Evolutionary conservation across 2,888 invertebrate genomes (phyloP), one percentile per base, ranked within the genome.

Genomic region (Gari tellinella): DNA sequence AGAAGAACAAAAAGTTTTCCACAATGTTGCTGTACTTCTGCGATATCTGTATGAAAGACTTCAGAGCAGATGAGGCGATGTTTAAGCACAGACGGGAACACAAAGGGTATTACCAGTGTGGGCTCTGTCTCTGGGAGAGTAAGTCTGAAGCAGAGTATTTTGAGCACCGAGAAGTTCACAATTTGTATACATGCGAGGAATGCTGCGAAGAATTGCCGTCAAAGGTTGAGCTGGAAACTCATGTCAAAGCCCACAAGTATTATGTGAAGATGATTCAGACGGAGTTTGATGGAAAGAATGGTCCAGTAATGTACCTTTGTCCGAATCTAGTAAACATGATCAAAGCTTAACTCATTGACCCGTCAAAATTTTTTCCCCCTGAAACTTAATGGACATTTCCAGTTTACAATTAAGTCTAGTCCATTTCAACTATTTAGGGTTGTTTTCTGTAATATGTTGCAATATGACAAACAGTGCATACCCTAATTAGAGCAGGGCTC

Each of bases 1-100:
- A 61, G 40, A 69, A 64, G 21, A 45, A 56, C 23, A 19, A 17
- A 1, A 45, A 55, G 21, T 40, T 46, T 40, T 31, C 48, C 17
- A 53, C 52, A 14, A 23, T 58, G 14, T 60, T 73, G 14, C 26
- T 78, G 10, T 78, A 78, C 37, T 78, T 73, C 46, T 78, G 78
- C 46, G 78, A 78, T 46, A 70, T 78, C 8, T 78, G 78, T 49
- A 63, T 63, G 15, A 70, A 70, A 41, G 78, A 78, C 38, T 78
- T 73, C 49, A 52, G 60, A 23, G 56, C 72, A 0, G 78, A 78
- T 48, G 73, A 78, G 41, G 61, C 60, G 51, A 73, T 78, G 78
- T 78, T 78, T 40, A 26, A 25, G 10, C 78, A 78, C 46, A 26
- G 78, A 7, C 55, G 63, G 26, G 69, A 69, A 15, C 78, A 78